Base-by-base conservation (phyloP, 2,797 vertebrate genomes). In the Tokudaia tokunoshimensis region DNA sequence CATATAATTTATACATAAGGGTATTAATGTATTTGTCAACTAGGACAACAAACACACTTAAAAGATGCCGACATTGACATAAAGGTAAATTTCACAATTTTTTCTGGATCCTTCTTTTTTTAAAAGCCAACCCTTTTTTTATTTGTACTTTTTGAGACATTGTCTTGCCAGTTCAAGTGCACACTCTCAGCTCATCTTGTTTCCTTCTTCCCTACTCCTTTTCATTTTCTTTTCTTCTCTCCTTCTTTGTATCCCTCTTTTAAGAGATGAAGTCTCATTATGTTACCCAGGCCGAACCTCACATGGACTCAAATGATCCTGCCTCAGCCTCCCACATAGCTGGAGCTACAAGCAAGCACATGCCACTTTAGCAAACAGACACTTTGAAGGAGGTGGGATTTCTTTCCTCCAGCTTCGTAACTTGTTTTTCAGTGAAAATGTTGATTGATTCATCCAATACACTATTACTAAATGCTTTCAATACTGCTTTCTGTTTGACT, bases 371-470 rank as follows among this genome's bases (percentile, higher is more conserved):
- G 15, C 14, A 34, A 19, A 52, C 4, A 31, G 31, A 55, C 26
- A 79, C 47, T 79, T 79, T 79, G 17, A 24, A 85, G 37, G 29
- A 57, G 63, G 19, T 41, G 41, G 55, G 22, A 9, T 89, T 65
- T 80, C 67, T 52, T 65, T 89, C 12, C 52, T 86, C 20, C 74
- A 94, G 34, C 59, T 84, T 85, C 67, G 70, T 63, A 94, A 84
- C 47, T 90, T 85, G 14, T 80, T 65, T 65, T 92, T 47, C 47
- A 89, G 37, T 19, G 57, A 44, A 63, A 93, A 88, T 93, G 37
- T 22, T 70, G 76, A 50, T 12, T 44, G 15, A 61, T 1, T 22
- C n/a, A 72, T 57, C 63, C 29, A n/a, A 15, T 61, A 24, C 11
- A 88, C 37, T 26, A 61, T 20, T 93, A 88, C 22, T 44, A 72